A percentile compares a stretch with the other conserved stretches of the same genome.
Evolutionary conservation across 2,797 vertebrate species (phyloP).

Genomic region (Lagodon rhomboides): DNA sequence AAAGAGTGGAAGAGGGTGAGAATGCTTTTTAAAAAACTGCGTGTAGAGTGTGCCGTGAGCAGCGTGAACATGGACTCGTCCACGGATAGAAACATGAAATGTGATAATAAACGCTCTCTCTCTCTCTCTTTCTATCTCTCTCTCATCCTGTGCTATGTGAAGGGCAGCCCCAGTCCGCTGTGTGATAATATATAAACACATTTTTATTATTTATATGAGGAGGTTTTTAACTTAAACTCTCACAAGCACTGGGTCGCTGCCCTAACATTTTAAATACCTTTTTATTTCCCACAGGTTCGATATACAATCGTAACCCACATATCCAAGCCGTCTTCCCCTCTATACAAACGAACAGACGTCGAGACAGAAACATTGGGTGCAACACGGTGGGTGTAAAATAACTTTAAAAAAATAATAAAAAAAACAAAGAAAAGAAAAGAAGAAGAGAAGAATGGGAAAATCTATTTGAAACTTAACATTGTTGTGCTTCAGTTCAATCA

Average conservation of each 20-base stretch:
- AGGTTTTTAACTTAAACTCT: conserved; percentile 89
- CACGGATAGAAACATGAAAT: conserved; percentile 70
- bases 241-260: conserved; percentile 84
- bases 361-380: conserved; percentile 74
- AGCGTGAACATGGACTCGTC: conserved; percentile 72
- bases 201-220: conserved; percentile 92
- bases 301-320: conserved; percentile 83
- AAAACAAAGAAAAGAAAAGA: conserved; percentile 30
- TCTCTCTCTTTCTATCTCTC: conserved; percentile 56
- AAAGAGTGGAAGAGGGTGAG: conserved; percentile 77
- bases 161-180: conserved; percentile 79
- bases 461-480: conserved; percentile 86
- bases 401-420: conserved; percentile 46
- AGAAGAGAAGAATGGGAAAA: conserved; percentile 68
- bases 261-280: conserved; percentile 83
- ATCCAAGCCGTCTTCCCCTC: conserved; percentile 84
- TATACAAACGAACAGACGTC: conserved; percentile 74
- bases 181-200: conserved; percentile 88
- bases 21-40: conserved; percentile 82
- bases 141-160: conserved; percentile 78
- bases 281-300: conserved; percentile 81
- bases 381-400: conserved; percentile 83
- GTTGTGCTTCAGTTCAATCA: conserved; percentile 88
- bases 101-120: conserved; percentile 71
- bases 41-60: conserved; percentile 74